phyloP scores from a whole-genome alignment of 1,140 invertebrate species.

The Drosophila lacteicornis region DNA sequence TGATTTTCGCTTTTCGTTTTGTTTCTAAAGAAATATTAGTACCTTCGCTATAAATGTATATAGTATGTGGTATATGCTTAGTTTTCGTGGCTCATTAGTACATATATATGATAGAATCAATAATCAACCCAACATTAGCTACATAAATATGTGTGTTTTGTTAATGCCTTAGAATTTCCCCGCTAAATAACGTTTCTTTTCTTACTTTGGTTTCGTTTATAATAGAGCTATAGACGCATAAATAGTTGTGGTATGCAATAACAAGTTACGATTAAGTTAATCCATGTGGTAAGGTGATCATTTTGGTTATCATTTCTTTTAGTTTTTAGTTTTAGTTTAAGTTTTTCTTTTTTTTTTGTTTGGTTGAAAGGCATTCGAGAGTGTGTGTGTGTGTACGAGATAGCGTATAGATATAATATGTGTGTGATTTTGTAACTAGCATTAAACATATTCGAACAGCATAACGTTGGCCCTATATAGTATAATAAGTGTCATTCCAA shows the following conservation, averaged over 20 bases:
- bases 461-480: constrained; percentile 57
- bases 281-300: constrained; percentile 39
- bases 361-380: constrained; percentile 73
- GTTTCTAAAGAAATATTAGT: constrained; percentile 43
- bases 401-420: constrained; percentile 45
- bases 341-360: neutral
- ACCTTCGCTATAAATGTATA: constrained; percentile 34
- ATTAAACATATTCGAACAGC: constrained; percentile 65
- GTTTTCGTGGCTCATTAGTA: constrained; percentile 43
- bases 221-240: constrained; percentile 63
- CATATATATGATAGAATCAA: constrained; percentile 56
- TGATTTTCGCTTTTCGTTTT: constrained; percentile 7
- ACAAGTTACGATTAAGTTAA: constrained; percentile 68
- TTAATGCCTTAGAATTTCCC: constrained; percentile 47
- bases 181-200: constrained; percentile 24
- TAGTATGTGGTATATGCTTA: constrained; percentile 51
- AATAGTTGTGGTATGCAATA: constrained; percentile 67
- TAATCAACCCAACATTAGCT: constrained; percentile 77
- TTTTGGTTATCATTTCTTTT: constrained; percentile 51
- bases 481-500: constrained; percentile 30
- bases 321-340: neutral
- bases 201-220: constrained; percentile 37
- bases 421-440: constrained; percentile 57
- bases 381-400: constrained; percentile 67
- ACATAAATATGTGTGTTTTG: constrained; percentile 62